phyloP scores from a whole-genome alignment of 2,113 vertebrate genomes.

The Bombycilla garrulus region DNA sequence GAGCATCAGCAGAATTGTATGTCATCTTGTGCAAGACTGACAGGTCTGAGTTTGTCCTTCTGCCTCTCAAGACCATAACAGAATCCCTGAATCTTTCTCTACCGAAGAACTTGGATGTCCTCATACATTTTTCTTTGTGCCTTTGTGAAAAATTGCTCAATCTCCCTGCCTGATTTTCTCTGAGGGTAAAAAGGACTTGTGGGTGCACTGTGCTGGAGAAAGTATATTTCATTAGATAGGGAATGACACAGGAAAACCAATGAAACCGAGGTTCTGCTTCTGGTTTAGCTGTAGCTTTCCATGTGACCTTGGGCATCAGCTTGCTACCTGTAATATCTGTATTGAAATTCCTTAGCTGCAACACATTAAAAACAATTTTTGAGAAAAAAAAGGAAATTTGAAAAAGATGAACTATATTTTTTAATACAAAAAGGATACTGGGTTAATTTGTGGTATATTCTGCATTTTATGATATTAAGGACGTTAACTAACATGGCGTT shows the following conservation, averaged over 20 bases:
- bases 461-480: not conserved
- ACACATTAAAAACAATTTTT: not conserved
- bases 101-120: not conserved
- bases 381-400: not conserved
- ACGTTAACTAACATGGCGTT: not conserved
- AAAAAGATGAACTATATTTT: not conserved
- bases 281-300: not conserved
- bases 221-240: not conserved
- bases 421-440: not conserved
- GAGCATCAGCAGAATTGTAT: not conserved
- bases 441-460: not conserved
- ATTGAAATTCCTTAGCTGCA: not conserved
- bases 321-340: not conserved
- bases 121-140: not conserved
- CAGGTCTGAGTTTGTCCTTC: not conserved
- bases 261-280: not conserved
- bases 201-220: not conserved
- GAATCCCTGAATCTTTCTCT: not conserved
- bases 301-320: not conserved
- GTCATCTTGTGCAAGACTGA: not conserved
- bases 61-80: not conserved
- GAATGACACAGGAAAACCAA: not conserved
- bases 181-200: not conserved
- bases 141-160: not conserved
- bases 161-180: not conserved